phyloP scores from a whole-genome alignment of 1,140 invertebrate species.

The Cataglyphis hispanica region DNA sequence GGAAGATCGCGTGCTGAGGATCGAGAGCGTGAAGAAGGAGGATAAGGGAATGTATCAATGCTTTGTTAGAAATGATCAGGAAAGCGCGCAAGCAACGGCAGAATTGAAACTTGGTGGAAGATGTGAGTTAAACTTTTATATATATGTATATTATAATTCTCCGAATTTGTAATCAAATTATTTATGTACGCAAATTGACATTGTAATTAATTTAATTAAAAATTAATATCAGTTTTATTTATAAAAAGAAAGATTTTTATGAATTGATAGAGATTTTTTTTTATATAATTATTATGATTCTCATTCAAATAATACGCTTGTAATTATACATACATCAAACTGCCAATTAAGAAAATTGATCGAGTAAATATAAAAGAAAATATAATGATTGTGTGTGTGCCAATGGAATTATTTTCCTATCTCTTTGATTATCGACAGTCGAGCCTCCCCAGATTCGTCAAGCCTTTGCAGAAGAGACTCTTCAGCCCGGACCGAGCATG shows the following conservation, averaged over 20 bases:
- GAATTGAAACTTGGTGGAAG: conserved; percentile 97
- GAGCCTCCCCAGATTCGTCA: conserved; percentile 95
- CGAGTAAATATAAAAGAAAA: conserved; percentile 1
- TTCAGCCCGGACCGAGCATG: conserved; percentile 94
- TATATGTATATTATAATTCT: background rate
- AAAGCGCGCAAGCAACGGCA: conserved; percentile 96
- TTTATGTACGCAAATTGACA: background rate
- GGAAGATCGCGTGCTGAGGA: conserved; percentile 92
- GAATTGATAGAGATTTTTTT: background rate
- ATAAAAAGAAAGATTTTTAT: background rate
- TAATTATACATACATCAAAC: background rate
- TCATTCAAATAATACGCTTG: background rate
- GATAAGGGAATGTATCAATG: conserved; percentile 99
- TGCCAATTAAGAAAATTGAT: conserved; percentile 11
- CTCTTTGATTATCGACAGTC: conserved; percentile 86
- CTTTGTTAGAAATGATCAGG: conserved; percentile 97
- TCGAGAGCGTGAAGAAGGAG: conserved; percentile 96
- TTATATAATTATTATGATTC: background rate
- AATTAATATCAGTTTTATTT: background rate
- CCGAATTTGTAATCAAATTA: background rate
- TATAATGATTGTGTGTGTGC: background rate
- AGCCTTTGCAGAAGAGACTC: conserved; percentile 94
- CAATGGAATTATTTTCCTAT: conserved; percentile 7
- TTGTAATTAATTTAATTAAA: background rate
- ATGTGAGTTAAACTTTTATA: conserved; percentile 88